A percentile compares a stretch with the other conserved stretches of the same genome.
These are phyloP conservation scores for Alentia gelatinosa DNA, from an alignment of 2,888 invertebrate species.

Conservation along the genomic window DNA sequence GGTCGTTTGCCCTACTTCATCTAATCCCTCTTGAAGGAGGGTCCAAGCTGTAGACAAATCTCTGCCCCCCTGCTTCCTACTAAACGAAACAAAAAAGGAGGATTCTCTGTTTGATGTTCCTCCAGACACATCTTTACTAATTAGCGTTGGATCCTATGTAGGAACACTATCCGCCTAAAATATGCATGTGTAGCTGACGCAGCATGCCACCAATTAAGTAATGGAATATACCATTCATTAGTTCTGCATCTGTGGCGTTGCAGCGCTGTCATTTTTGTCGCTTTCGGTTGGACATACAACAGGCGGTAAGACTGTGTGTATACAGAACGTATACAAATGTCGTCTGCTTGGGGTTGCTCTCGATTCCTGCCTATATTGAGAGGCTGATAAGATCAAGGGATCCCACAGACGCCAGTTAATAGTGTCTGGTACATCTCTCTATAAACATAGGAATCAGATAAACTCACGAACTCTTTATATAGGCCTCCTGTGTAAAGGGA, in stretches of 20 bases:
- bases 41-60: background rate
- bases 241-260: background rate
- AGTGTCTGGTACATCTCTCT: no score
- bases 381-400: no score
- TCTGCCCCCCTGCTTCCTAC: no score
- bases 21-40: background rate
- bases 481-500: no score
- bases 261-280: background rate
- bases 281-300: background rate
- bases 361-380: no score
- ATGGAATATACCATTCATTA: background rate
- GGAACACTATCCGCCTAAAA: background rate
- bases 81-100: no score
- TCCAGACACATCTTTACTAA: background rate
- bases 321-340: background rate
- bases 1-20: background rate
- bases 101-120: background rate
- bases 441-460: no score
- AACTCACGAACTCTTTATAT: no score
- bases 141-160: no score
- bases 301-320: background rate
- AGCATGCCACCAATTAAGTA: background rate
- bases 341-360: background rate
- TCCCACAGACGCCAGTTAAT: no score
- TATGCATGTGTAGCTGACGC: background rate